Evolutionary conservation across 2,113 vertebrate genomes (phyloP), one percentile per base, ranked within the genome.

Genomic region (Vidua macroura): DNA sequence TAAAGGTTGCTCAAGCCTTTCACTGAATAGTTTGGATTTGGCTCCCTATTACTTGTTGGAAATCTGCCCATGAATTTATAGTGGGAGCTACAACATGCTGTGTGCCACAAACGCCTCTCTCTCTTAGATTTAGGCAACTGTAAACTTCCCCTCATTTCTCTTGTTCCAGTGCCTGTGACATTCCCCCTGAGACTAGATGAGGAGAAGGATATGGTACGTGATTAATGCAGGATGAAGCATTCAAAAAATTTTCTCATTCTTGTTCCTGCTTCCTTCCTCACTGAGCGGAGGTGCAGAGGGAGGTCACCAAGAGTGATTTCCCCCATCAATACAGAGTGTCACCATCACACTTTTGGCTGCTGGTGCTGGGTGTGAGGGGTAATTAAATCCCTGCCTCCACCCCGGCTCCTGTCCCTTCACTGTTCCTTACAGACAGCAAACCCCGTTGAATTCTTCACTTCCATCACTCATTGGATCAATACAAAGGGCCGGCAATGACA

Each of bases 1-100:
- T 95, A 94, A 96, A 95, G 82, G 94, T 77, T 96, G 90, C 68
- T 93, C 63, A 88, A 90, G 87, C 80, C 83, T 88, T 96, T 94
- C 83, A 92, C 83, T 56, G 87, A 85, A 51, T 74, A 48, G 59
- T 92, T 90, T 84, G 86, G 69, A 92, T 92, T 94, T 49, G 7
- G 73, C 83, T 93, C 80, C 76, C 69, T 75, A 23, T 93, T 93
- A 86, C 88, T 95, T 80, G 53, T 44, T 90, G 94, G 92, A 93
- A 94, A 83, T 60, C 64, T 92, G 90, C 90, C 95, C 58, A 5
- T 83, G 73, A 72, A 81, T 95, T 95, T 88, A 81, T 70, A 72
- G 90, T 41, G 60, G 76, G 76, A 95, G 66, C 92, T 95, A 84
- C 60, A 86, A 74, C 56, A 68, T 28, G 76, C 88, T 88, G 93